A percentile compares a stretch with the other conserved stretches of the same genome.
Conservation (phyloP, 2,888 invertebrate genomes). For the Magallana nippona region DNA sequence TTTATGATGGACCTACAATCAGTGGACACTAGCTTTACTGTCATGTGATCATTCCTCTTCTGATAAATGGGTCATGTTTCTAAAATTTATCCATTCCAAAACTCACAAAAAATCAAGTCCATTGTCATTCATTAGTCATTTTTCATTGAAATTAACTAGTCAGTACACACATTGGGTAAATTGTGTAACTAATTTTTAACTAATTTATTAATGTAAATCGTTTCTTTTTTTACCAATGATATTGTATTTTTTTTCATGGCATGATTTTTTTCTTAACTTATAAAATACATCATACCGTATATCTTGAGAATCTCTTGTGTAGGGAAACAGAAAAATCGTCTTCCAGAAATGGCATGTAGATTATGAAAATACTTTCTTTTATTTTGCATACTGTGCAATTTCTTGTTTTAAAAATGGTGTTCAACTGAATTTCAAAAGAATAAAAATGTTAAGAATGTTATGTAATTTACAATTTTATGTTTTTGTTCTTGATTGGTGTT, state of each 20-base stretch:
- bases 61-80: conserved; percentile 21
- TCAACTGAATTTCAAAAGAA: no score
- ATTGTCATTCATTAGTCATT: not conserved
- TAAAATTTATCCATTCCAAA: not conserved
- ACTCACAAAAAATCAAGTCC: not conserved
- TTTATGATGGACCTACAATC: conserved; percentile 22
- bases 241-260: not conserved
- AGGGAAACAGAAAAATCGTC: no score
- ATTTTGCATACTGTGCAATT: no score
- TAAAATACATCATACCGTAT: not conserved
- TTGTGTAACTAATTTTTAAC: not conserved
- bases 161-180: conserved; percentile 16
- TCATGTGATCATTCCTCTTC: conserved; percentile 6
- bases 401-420: no score
- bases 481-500: no score
- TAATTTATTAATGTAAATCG: not conserved
- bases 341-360: no score
- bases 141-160: conserved; percentile 3
- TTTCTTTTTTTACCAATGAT: not conserved
- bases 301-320: not conserved
- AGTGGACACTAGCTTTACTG: conserved; percentile 27
- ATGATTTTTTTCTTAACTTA: not conserved
- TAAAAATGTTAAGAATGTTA: no score
- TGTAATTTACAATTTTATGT: no score
- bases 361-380: no score